Conservation (phyloP, 2,888 invertebrate genomes). For the Epinotia demarniana region DNA sequence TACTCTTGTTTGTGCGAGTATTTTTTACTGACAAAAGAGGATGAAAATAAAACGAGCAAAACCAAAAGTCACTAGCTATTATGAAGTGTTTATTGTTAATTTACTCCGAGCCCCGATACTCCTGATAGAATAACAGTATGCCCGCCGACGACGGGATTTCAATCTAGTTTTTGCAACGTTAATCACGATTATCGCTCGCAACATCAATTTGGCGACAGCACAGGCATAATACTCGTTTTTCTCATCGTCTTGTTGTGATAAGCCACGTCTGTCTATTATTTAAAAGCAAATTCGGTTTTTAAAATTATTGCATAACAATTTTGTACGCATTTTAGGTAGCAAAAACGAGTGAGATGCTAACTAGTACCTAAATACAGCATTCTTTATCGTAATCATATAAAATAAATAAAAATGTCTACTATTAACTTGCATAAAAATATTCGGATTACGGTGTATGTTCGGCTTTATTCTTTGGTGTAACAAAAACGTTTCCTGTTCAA, state of each 20-base stretch:
- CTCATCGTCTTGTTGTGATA: conserved; percentile 31
- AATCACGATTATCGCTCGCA: conserved; percentile 27
- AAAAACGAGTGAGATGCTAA: background rate
- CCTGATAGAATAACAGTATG: conserved; percentile 28
- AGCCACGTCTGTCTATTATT: conserved; percentile 34
- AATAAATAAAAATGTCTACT: too few species aligned
- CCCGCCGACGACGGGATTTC: conserved; percentile 23
- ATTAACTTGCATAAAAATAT: too few species aligned
- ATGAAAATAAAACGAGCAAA: conserved; percentile 4
- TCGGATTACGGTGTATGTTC: too few species aligned
- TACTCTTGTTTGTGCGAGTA: conserved; percentile 3
- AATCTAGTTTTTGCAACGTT: conserved; percentile 22
- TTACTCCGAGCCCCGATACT: conserved; percentile 20
- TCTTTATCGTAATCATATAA: background rate
- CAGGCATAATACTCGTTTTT: conserved; percentile 14
- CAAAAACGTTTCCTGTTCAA: conserved; percentile 16
- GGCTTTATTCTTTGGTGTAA: background rate
- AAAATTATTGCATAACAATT: background rate
- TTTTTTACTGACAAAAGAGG: conserved; percentile 4
- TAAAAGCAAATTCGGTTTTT: conserved; percentile 1
- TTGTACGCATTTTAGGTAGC: background rate
- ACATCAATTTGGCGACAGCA: conserved; percentile 23
- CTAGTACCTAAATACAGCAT: background rate
- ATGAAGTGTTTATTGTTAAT: conserved; percentile 30
- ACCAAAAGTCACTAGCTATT: background rate